Evolutionary conservation across 1,140 invertebrate genomes (phyloP).

Genomic region (Chelonus insularis): DNA sequence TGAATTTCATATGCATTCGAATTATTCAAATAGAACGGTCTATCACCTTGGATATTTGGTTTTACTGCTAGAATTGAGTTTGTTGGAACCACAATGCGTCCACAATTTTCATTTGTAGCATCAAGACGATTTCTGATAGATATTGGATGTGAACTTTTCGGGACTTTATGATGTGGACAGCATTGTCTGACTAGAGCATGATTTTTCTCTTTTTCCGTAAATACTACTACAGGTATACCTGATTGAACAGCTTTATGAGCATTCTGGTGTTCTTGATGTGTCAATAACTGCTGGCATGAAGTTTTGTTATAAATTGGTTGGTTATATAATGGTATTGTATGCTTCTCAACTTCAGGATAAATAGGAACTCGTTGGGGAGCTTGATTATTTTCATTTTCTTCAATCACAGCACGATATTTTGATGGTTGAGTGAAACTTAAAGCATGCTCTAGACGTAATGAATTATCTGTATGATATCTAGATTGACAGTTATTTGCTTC

Average conservation of each 20-base stretch:
- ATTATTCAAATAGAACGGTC: neutral
- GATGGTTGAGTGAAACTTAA: neutral
- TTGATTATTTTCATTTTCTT: neutral
- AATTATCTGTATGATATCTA: neutral
- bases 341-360: neutral
- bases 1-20: neutral
- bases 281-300: neutral
- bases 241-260: no score
- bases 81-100: neutral
- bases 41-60: neutral
- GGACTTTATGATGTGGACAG: no score
- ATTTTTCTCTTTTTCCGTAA: neutral
- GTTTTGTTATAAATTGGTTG: no score
- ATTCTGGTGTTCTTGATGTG: no score
- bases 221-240: neutral
- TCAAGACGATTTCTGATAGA: no score
- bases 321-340: no score
- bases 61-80: neutral
- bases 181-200: no score
- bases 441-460: neutral
- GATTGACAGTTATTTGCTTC: neutral
- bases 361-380: conserved; percentile 10
- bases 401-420: conserved; percentile 1
- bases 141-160: neutral
- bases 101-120: no score